Conservation (phyloP, 2,797 vertebrate species). For the Pangasius macronema region DNA sequence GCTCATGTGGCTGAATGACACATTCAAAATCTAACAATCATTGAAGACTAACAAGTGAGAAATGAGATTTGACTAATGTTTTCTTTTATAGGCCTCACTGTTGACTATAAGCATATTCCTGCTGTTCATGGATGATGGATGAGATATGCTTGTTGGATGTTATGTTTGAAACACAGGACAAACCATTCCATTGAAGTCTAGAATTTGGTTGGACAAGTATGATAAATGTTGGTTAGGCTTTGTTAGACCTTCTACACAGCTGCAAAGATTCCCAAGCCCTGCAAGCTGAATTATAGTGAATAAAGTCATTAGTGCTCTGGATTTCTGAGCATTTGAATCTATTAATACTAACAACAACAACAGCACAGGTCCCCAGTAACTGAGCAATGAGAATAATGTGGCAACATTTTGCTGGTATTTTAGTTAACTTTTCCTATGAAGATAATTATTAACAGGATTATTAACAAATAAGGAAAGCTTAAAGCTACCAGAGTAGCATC, state of each 20-base stretch:
- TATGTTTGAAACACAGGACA: not conserved
- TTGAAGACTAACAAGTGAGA: not conserved
- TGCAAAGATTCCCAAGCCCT: not conserved
- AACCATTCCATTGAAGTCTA: not conserved
- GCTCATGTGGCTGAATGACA: too few species aligned
- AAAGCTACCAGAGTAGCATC: not conserved
- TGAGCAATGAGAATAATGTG: not conserved
- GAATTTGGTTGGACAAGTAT: not conserved
- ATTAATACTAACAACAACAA: not conserved
- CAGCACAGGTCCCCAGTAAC: not conserved
- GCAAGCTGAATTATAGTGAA: not conserved
- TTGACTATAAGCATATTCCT: constrained; percentile 1
- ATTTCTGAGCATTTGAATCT: not conserved
- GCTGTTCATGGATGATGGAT: not conserved
- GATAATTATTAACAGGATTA: not conserved
- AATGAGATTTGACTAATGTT: not conserved
- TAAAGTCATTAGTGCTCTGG: not conserved
- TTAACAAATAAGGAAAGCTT: not conserved
- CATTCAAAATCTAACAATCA: too few species aligned
- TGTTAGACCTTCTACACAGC: not conserved
- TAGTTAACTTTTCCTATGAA: not conserved
- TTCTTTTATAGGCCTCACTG: not conserved
- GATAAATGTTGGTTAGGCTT: not conserved
- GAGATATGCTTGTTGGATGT: not conserved
- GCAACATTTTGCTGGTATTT: not conserved